Evolutionary conservation across 2,888 invertebrate species (phyloP), one percentile per base, ranked within the genome.

Genomic region (Tenthredo scrophulariae): DNA sequence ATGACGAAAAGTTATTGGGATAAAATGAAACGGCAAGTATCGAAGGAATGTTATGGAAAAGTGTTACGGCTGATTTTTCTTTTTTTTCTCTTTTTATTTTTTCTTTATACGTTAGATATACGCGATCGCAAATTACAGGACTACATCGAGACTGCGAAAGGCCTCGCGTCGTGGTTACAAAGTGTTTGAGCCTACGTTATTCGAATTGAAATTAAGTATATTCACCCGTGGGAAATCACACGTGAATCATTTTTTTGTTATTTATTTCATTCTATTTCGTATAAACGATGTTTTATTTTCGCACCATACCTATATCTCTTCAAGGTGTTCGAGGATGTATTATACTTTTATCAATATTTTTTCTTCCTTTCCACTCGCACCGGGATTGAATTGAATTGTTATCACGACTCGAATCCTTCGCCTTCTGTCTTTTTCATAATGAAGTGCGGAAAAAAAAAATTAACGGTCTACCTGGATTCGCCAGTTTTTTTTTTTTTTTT

Each of bases 121-220:
- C 7, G 18, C 9, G n/a, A 58, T 22, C 58, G n/a, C 18, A 7
- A 7, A 58, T n/a, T 58, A 22, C 22, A 9, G 46, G 46, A 13
- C 46, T 46, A 46, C 13, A 46, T 46, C 15, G 46, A 58, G 5
- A n/a, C 58, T 22, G 22, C 58, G 7, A 58, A 58, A 58, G 58
- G 58, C 58, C 22, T 58, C 46, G 46, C 46, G 46, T 46, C 58
- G 58, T 22, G 67, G 67, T 67, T 67, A 67, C 18, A 37, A 9
- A 40, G 37, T 5, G 72, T 37, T 72, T 40, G 40, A 40, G 40
- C 40, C 37, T 40, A 37, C 40, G 18, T n/a, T 72, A 72, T 72
- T 72, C 72, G 40, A 72, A 40, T 72, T 9, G 72, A 22, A 40
- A 72, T 40, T 40, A 72, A n/a, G 72, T 72, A 72, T 72, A 72